phyloP scores from a whole-genome alignment of 2,888 invertebrate species.

The Bombylius major region DNA sequence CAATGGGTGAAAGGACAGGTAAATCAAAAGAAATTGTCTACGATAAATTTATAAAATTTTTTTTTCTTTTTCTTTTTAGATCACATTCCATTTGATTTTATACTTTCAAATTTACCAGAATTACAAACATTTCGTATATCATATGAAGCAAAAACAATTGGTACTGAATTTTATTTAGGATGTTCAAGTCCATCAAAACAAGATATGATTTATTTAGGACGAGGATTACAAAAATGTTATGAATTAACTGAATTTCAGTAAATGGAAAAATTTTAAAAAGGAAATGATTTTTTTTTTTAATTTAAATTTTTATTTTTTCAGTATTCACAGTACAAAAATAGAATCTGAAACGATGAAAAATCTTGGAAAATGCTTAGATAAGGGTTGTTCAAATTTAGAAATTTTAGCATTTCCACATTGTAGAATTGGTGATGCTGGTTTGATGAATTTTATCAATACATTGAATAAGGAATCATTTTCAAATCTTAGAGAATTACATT shows the following conservation, averaged over 20 bases:
- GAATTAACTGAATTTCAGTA: constrained; percentile 31
- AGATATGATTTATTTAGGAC: constrained; percentile 26
- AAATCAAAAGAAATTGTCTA: neutral
- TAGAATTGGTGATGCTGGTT: constrained; percentile 29
- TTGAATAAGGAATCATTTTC: constrained; percentile 29
- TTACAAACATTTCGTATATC: constrained; percentile 30
- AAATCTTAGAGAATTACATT: constrained; percentile 24
- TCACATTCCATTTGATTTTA: constrained; percentile 36
- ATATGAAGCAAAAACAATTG: constrained; percentile 32
- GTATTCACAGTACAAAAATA: constrained; percentile 31
- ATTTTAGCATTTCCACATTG: constrained; percentile 28
- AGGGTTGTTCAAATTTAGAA: constrained; percentile 29
- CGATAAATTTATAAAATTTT: neutral
- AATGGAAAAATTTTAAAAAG: constrained; percentile 1
- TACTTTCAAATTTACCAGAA: constrained; percentile 33
- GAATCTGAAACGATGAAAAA: constrained; percentile 28
- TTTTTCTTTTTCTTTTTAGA: constrained; percentile 19
- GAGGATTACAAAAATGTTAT: constrained; percentile 30
- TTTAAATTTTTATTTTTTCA: constrained; percentile 8
- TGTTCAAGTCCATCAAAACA: constrained; percentile 31
- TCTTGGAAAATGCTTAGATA: constrained; percentile 29
- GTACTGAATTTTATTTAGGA: constrained; percentile 30
- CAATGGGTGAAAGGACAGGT: constrained; percentile 20
- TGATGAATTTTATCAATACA: constrained; percentile 26
- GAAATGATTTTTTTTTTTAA: neutral